Evolutionary conservation across 53 echinoderm and acorn worm genomes (phyloP).

Genomic region (Echinometra lucunter): DNA sequence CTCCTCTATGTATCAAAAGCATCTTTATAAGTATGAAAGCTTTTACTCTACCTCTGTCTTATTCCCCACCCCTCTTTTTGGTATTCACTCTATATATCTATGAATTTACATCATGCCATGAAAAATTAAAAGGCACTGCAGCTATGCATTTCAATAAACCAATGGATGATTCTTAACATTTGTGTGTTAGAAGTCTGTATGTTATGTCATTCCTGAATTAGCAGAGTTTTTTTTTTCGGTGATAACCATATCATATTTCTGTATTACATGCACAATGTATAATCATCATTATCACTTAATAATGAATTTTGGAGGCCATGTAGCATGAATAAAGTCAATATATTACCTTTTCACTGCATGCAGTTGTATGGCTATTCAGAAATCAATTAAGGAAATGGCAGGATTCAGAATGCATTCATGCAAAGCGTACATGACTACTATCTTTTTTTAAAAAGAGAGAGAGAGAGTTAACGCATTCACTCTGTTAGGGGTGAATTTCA

Average conservation of each 20-base stretch:
- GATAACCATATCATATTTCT: not conserved
- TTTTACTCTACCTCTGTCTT: not conserved
- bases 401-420: not conserved
- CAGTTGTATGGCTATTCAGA: not conserved
- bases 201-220: slow-evolving; percentile 6
- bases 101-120: no score
- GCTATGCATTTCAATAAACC: not conserved
- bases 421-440: not conserved
- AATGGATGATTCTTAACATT: not conserved
- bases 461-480: no score
- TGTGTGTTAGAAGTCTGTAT: no score
- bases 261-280: not conserved
- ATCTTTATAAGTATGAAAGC: no score
- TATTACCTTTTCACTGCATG: not conserved
- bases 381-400: not conserved
- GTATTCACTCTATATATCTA: no score
- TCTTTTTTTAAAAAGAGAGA: no score
- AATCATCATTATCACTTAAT: not conserved
- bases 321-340: not conserved
- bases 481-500: no score
- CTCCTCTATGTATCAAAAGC: not conserved
- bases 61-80: not conserved
- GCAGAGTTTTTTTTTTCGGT: not conserved
- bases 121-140: not conserved
- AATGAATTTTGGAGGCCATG: not conserved